These are phyloP conservation scores for Leucoptera coffeella DNA, from an alignment of 2,888 invertebrate genomes.

Conservation along the genomic window DNA sequence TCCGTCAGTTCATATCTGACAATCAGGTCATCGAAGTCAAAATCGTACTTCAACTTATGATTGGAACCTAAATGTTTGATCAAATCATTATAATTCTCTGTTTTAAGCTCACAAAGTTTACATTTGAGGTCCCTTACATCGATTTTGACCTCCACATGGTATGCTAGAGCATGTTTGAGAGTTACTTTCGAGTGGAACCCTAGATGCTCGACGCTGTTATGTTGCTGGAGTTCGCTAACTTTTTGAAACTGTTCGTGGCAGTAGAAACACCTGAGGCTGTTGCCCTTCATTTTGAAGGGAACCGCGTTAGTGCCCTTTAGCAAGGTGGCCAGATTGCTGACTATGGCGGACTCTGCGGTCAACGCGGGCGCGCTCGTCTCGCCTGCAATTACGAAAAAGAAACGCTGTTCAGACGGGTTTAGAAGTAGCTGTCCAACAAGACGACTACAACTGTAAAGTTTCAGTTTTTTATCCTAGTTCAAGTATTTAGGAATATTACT, in stretches of 20 bases:
- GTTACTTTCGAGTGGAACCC: neutral
- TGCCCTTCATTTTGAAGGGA: neutral
- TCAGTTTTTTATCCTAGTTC: neutral
- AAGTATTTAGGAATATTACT: neutral
- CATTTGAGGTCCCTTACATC: neutral
- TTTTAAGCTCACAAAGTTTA: neutral
- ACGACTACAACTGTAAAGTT: too few species aligned
- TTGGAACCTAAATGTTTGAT: neutral
- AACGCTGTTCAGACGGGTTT: neutral
- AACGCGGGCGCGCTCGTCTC: neutral
- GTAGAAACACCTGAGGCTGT: slow-evolving; percentile 4
- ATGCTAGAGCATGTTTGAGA: neutral
- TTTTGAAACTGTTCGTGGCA: slow-evolving; percentile 1
- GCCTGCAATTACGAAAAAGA: neutral
- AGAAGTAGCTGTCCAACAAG: neutral
- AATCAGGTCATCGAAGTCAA: neutral
- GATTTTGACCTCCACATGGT: neutral
- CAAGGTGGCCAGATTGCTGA: neutral
- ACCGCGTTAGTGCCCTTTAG: neutral
- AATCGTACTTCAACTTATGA: neutral
- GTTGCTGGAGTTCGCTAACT: neutral
- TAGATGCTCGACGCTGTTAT: neutral
- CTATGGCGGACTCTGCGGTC: neutral
- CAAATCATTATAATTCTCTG: neutral
- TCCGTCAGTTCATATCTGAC: neutral